Evolutionary conservation across 2,888 invertebrate species (phyloP).

Genomic region (Archips crataeganus): DNA sequence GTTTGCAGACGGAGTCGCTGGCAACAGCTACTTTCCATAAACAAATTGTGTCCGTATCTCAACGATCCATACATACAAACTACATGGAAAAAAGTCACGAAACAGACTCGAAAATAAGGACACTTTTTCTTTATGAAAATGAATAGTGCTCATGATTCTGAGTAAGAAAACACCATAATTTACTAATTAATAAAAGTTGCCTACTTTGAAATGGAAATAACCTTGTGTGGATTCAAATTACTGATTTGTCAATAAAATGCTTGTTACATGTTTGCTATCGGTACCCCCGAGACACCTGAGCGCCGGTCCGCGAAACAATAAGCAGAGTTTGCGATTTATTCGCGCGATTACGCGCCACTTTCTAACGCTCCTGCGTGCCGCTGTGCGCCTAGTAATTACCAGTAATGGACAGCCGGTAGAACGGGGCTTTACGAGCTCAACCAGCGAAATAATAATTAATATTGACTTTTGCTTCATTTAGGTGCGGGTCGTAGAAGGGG

Average conservation of each 20-base stretch:
- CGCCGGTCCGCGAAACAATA: constrained; percentile 68
- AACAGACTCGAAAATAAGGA: no score
- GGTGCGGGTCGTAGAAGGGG: not conserved
- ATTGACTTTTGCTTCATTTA: constrained; percentile 32
- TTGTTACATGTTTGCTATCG: constrained; percentile 52
- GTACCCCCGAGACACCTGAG: constrained; percentile 74
- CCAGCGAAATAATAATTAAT: constrained; percentile 39
- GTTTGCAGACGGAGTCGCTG: no score
- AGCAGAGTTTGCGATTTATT: constrained; percentile 61
- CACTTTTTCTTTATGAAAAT: no score
- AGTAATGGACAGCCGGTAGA: constrained; percentile 54
- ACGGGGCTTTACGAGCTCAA: constrained; percentile 50
- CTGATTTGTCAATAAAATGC: not conserved
- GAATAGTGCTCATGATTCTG: no score
- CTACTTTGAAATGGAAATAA: no score
- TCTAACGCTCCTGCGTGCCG: constrained; percentile 33
- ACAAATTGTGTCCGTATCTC: no score
- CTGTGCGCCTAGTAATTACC: constrained; percentile 52
- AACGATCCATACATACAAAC: no score
- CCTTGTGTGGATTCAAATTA: no score
- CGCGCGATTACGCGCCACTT: constrained; percentile 47
- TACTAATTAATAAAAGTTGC: no score
- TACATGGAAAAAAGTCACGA: no score
- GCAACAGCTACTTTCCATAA: no score
- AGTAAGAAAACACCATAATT: no score